Percentiles rank a stretch among this genome's conserved stretches.
Evolutionary conservation across 2,113 vertebrate species (phyloP).

Genomic region (Oreocharis arfaki): DNA sequence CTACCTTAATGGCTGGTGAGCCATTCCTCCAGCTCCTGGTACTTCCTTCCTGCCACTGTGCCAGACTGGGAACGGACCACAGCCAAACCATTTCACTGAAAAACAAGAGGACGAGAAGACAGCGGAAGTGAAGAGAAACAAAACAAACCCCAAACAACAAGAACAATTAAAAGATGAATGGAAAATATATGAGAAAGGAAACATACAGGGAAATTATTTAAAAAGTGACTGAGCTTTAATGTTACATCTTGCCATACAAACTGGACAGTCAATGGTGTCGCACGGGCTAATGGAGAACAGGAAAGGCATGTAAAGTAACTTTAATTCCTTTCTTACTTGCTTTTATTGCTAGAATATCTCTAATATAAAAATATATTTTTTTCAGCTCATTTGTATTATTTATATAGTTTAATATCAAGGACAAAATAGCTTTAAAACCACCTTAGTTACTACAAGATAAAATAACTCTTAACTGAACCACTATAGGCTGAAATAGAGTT

Average conservation of each 20-base stretch:
- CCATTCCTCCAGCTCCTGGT: no score
- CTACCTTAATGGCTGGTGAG: no score
- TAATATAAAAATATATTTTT: not conserved
- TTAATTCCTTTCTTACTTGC: not conserved
- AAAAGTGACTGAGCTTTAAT: not conserved
- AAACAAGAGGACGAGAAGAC: not conserved
- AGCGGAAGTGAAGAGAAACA: not conserved
- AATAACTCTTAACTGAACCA: not conserved
- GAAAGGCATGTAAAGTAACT: not conserved
- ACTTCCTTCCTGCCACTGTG: not conserved
- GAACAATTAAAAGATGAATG: not conserved
- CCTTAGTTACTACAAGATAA: not conserved
- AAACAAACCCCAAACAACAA: not conserved
- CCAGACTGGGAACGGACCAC: not conserved
- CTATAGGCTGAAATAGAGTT: not conserved
- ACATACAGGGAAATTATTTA: not conserved
- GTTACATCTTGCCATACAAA: not conserved
- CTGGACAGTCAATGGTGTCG: accelerated
- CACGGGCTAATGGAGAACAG: not conserved
- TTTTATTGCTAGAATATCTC: not conserved
- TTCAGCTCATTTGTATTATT: not conserved
- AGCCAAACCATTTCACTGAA: not conserved
- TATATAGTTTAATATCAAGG: not conserved
- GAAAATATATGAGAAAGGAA: not conserved
- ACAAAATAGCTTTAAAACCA: not conserved